Base-by-base conservation (phyloP, 2,888 invertebrate species). In the Cosmia trapezina region DNA sequence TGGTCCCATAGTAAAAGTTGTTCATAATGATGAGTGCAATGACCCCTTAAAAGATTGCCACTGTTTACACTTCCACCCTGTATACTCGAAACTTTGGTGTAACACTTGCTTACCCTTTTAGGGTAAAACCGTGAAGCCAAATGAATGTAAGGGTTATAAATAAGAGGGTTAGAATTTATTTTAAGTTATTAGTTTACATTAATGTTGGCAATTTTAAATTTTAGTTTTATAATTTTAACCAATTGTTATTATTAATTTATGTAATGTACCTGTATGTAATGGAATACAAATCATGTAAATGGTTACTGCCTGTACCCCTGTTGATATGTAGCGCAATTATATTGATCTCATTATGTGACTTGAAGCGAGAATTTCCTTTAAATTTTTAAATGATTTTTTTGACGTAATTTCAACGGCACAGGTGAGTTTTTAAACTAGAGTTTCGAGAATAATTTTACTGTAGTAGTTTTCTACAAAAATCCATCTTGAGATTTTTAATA, bases 241-340 rank as follows among this genome's bases (percentile, higher is more conserved):
- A 22, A 66, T 73, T 80, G 17, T 79, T 79, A 9, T 54, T 70
- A 53, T 71, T 75, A 43, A 33, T 80, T 78, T 69, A 81, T 28
- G 28, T 28, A 2, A 28, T 28, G 33, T 68, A 51, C 0, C 45
- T 63, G 28, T 28, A 51, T 81, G 64, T n/a, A 65, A 76, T 61
- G 17, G 17, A 65, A 68, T 56, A 68, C 1, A 68, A 65, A 47
- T 60, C 6, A 47, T 78, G 51, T 64, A 28, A 47, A 28, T 56
- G 22, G 28, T 61, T 33, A 64, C 22, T 56, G 37, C 37, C 14
- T 33, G 11, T 64, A 45, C 54, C 37, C 37, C 12, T 62, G 19
- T 61, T 62, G 5, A 53, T 60, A 59, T 63, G 22, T 73, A 73
- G 73, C 5, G 73, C 80, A 62, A 63, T 73, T 54, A 47, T 79